Base-by-base conservation (phyloP, 2,888 invertebrate genomes). In the Drosophila melanosoma region DNA sequence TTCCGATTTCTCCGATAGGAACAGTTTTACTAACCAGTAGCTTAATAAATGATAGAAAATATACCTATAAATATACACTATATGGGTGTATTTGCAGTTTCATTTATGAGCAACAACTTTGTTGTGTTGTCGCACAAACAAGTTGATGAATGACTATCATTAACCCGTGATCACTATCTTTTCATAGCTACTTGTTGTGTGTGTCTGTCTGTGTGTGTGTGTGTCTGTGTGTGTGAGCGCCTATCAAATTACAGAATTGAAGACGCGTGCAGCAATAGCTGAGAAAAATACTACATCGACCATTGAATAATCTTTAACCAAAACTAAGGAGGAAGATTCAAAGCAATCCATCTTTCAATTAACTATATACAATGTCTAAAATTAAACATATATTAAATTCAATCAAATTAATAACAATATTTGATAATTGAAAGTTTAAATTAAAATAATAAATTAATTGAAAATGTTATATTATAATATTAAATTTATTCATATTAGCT, bases 71-170 rank as follows among this genome's bases (percentile, higher is more conserved):
- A 38, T 7, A 23, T 32, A 26, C 51, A 61, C 40, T 33, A 15
- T 17, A 6, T 45, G 7, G 36, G n/a, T 63, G 29, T 59, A 29
- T 38, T 69, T 76, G 64, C 42, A 56, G 59, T 62, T 33, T 49
- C 61, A 35, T 40, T 29, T 49, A 26, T 10, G 20, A 57, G 29
- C 38, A 38, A 38, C 12, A 38, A n/a, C 11, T 17, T 35, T 53
- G 26, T 48, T 38, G 26, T 20, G 20, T 40, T 38, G 42, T 8
- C 38, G 33, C 60, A 67, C 67, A 72, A 76, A 76, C 76, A 76
- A 74, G 52, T 74, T 77, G 77, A 76, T 73, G 58, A 76, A 76
- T 73, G 73, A 64, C 68, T 64, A 51, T 40, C 75, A 40, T 40
- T 57, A 70, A 57, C 59, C 54, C 57, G 45, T 69, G 56, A n/a